phyloP scores from a whole-genome alignment of 2,797 vertebrate species.

The Anguilla pacifica region DNA sequence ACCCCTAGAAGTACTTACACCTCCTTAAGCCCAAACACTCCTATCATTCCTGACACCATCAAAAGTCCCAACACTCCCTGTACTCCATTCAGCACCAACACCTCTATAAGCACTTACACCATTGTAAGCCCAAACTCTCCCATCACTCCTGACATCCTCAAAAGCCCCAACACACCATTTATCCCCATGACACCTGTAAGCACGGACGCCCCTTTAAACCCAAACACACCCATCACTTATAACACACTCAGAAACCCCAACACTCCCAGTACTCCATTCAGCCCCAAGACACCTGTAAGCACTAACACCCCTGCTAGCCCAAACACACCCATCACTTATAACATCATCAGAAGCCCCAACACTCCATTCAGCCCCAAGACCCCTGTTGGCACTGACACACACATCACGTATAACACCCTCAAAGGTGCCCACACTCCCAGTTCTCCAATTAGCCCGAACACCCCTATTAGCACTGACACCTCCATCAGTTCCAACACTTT shows the following conservation, averaged over 20 bases:
- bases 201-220: slow-evolving; percentile 24
- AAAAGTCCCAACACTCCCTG: too few species aligned
- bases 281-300: slow-evolving; percentile 36
- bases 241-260: slow-evolving; percentile 8
- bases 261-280: slow-evolving; percentile 23
- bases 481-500: slow-evolving; percentile 20
- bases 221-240: slow-evolving; percentile 34
- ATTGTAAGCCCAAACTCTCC: slow-evolving; percentile 31
- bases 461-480: slow-evolving; percentile 25
- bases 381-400: slow-evolving; percentile 33
- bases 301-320: slow-evolving; percentile 37
- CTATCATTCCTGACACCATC: slow-evolving; percentile 1
- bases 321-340: slow-evolving; percentile 57
- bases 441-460: slow-evolving; percentile 47
- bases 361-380: slow-evolving; percentile 24
- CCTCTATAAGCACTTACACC: slow-evolving; percentile 21
- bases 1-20: slow-evolving; percentile 36
- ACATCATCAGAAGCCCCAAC: slow-evolving; percentile 36
- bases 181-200: not conserved
- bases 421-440: slow-evolving; percentile 54
- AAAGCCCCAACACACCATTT: slow-evolving; percentile 38
- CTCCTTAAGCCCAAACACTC: slow-evolving; percentile 30
- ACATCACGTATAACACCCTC: slow-evolving; percentile 36
- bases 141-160: slow-evolving; percentile 33
- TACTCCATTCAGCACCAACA: slow-evolving; percentile 28